These are phyloP conservation scores for Erinaceus europaeus DNA, from an alignment of 2,113 vertebrate species.

Conservation along the genomic window DNA sequence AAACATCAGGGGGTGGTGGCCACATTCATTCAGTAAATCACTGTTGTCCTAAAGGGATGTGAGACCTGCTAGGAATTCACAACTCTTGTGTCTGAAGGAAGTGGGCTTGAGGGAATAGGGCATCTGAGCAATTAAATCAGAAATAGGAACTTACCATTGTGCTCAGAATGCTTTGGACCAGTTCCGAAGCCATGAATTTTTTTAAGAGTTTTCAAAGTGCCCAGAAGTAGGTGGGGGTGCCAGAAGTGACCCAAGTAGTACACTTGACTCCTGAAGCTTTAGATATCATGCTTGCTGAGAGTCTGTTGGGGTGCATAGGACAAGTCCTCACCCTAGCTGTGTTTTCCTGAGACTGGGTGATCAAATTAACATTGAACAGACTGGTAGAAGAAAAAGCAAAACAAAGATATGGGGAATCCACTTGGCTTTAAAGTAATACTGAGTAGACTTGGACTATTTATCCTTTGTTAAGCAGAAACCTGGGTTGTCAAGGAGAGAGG, in stretches of 20 bases:
- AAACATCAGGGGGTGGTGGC: background rate
- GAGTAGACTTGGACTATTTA: background rate
- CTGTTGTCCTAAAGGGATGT: background rate
- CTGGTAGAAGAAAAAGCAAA: too few species aligned
- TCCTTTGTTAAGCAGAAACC: background rate
- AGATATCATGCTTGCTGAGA: background rate
- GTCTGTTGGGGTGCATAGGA: background rate
- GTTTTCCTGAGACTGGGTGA: background rate
- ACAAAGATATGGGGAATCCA: too few species aligned
- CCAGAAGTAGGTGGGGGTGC: background rate
- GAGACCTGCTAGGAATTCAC: background rate
- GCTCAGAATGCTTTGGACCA: background rate
- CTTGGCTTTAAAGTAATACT: too few species aligned
- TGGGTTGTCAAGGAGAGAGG: background rate
- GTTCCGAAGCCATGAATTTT: background rate
- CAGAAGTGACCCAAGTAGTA: background rate
- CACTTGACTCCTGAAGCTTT: background rate
- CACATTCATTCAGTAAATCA: background rate
- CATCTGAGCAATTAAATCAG: background rate
- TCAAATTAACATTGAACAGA: too few species aligned
- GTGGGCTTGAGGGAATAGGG: background rate
- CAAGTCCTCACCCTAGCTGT: background rate
- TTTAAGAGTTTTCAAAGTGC: background rate
- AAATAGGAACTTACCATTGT: background rate
- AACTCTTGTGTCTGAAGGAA: background rate